A percentile compares a stretch with the other conserved stretches of the same genome.
Evolutionary conservation across 2,797 vertebrate genomes (phyloP).

Genomic region (Macroramphosus scolopax): DNA sequence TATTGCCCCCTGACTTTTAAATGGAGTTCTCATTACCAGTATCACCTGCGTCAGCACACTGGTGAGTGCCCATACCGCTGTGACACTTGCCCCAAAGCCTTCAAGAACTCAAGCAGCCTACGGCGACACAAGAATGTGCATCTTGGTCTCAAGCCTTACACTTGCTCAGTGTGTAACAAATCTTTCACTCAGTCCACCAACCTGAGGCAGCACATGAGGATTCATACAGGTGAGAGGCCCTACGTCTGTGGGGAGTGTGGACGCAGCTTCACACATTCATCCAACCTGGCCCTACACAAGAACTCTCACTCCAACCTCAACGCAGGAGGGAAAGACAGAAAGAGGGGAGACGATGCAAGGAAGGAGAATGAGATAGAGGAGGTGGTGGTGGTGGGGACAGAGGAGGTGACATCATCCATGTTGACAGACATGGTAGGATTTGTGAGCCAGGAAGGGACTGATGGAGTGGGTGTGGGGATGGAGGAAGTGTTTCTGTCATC

Average conservation of each 20-base stretch:
- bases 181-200: slow-evolving; percentile 94
- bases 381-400: slow-evolving; percentile 64
- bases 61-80: slow-evolving; percentile 92
- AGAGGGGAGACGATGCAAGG: slow-evolving; percentile 35
- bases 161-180: slow-evolving; percentile 84
- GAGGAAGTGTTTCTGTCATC: slow-evolving; percentile 79
- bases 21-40: slow-evolving; percentile 94
- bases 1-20: slow-evolving; percentile 92
- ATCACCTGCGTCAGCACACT: slow-evolving; percentile 92
- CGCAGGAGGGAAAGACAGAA: slow-evolving; percentile 62
- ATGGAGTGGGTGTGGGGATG: slow-evolving; percentile 75
- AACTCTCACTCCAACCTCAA: slow-evolving; percentile 71
- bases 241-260: slow-evolving; percentile 87
- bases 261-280: slow-evolving; percentile 90
- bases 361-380: slow-evolving; percentile 57
- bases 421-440: slow-evolving; percentile 82
- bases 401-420: slow-evolving; percentile 76
- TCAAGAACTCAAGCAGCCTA: slow-evolving; percentile 92
- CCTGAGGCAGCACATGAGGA: slow-evolving; percentile 90
- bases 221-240: slow-evolving; percentile 89
- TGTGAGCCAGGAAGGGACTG: slow-evolving; percentile 74
- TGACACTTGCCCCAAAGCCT: slow-evolving; percentile 89
- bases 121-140: slow-evolving; percentile 91
- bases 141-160: slow-evolving; percentile 88
- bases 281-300: slow-evolving; percentile 87